These are phyloP conservation scores for Yponomeuta malinellus DNA, from an alignment of 2,888 invertebrate genomes.

Conservation along the genomic window DNA sequence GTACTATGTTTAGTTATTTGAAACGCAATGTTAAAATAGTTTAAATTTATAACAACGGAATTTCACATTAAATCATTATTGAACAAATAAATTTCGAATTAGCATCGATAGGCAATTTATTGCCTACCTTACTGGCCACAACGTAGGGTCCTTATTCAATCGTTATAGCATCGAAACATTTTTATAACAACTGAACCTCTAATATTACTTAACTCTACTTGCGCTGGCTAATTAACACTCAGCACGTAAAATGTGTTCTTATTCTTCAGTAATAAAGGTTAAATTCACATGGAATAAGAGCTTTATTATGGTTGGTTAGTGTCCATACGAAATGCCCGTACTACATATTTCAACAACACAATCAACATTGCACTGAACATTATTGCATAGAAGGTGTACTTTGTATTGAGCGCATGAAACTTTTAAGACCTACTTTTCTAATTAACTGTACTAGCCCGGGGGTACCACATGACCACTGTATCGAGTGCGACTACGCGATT, in stretches of 20 bases:
- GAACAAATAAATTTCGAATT: not conserved
- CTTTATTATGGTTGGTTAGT: slow-evolving; percentile 1
- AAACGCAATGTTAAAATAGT: not conserved
- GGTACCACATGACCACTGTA: too few species aligned
- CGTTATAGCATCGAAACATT: not conserved
- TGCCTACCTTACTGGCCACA: not conserved
- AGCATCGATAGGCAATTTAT: not conserved
- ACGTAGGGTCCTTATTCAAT: not conserved
- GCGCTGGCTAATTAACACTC: not conserved
- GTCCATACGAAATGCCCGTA: not conserved
- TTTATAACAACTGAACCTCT: not conserved
- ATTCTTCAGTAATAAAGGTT: not conserved
- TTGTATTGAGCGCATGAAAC: not conserved
- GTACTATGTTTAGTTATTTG: too few species aligned
- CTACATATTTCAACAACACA: slow-evolving; percentile 1
- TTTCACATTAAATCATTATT: not conserved
- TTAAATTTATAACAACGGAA: not conserved
- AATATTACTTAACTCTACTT: not conserved
- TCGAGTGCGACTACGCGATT: too few species aligned
- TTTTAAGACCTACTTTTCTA: not conserved
- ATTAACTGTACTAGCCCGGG: too few species aligned
- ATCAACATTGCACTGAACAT: not conserved
- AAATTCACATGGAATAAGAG: not conserved
- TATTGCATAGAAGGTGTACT: not conserved
- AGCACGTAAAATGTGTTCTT: not conserved